Percentiles rank a stretch among this genome's conserved stretches.
Conservation (phyloP, 92 coral and sea anemone species). For the Zoanthus sansibaricus region DNA sequence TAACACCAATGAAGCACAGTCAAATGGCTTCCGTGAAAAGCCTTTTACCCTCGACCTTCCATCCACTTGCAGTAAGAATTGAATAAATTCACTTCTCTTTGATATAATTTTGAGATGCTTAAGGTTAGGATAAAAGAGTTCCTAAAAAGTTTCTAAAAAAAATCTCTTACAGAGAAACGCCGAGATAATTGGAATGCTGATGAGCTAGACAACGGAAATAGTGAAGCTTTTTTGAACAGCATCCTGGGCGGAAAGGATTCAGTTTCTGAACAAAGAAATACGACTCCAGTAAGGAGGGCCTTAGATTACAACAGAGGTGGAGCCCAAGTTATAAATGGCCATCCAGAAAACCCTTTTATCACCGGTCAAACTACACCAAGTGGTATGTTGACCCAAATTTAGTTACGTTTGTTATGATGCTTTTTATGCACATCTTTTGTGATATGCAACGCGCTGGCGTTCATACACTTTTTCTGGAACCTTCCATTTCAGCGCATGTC, state of each 20-base stretch:
- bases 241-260: background rate
- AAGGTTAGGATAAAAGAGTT: background rate
- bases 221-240: background rate
- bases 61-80: constrained; percentile 31
- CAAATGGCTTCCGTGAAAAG: background rate
- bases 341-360: background rate
- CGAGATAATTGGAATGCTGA: background rate
- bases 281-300: constrained; percentile 16
- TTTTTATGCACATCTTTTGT: too few relatives aligned
- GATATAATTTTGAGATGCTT: background rate
- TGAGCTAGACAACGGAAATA: background rate
- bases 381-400: constrained; percentile 6
- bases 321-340: background rate
- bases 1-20: background rate
- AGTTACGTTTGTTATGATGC: background rate
- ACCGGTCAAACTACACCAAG: constrained; percentile 2
- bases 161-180: background rate
- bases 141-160: background rate
- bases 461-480: background rate
- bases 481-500: too few relatives aligned
- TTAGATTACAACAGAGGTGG: background rate
- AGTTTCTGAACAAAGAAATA: background rate
- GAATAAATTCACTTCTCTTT: background rate
- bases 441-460: background rate
- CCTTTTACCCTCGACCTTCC: constrained; percentile 29